phyloP scores from a whole-genome alignment of 2,797 vertebrate species.

The Heterohyrax brucei region DNA sequence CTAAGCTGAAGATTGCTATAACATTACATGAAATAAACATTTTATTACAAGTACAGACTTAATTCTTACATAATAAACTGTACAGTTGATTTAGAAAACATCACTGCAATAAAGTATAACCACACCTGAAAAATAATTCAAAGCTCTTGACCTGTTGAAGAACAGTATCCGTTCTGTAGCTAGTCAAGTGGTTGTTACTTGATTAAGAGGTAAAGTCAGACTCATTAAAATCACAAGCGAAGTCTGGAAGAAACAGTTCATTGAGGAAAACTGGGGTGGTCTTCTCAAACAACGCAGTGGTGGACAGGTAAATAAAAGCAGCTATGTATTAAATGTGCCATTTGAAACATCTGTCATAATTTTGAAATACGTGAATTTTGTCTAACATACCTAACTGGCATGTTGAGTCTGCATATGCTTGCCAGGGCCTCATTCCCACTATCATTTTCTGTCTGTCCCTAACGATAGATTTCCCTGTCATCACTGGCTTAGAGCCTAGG shows the following conservation, averaged over 20 bases:
- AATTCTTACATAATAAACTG: too few species aligned
- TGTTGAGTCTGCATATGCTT: neutral
- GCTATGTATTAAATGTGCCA: neutral
- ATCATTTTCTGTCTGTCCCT: neutral
- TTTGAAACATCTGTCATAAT: neutral
- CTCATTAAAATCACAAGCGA: neutral
- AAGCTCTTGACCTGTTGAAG: too few species aligned
- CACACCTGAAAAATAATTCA: too few species aligned
- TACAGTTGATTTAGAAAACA: too few species aligned
- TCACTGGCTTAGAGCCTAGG: neutral
- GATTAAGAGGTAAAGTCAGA: neutral
- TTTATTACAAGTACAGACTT: too few species aligned
- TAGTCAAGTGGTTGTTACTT: neutral
- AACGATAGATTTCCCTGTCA: neutral
- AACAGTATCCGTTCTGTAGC: too few species aligned
- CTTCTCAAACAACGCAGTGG: neutral
- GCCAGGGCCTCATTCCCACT: neutral
- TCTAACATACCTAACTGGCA: neutral
- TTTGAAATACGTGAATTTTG: neutral
- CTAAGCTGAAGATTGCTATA: too few species aligned
- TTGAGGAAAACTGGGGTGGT: neutral
- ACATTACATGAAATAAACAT: too few species aligned
- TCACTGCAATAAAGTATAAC: too few species aligned
- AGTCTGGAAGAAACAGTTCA: slow-evolving; percentile 1
- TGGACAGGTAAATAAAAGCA: neutral